Conservation (phyloP, 2,888 invertebrate genomes). For the Uloborus plumipes region DNA sequence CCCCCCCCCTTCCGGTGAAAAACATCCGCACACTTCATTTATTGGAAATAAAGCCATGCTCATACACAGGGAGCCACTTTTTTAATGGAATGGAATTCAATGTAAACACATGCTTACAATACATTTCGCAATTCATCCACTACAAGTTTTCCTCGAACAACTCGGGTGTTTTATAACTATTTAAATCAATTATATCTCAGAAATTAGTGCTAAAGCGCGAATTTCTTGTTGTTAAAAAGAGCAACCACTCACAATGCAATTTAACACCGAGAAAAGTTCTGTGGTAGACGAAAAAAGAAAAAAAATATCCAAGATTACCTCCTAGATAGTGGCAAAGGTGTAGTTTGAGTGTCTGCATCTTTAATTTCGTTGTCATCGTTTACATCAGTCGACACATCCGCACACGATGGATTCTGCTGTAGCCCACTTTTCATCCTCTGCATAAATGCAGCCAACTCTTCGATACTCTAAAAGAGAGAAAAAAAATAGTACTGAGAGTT, state of each 20-base stretch:
- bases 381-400: slow-evolving; percentile 40
- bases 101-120: too few species aligned
- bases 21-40: too few species aligned
- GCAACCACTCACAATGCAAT: background rate
- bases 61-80: too few species aligned
- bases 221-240: too few species aligned
- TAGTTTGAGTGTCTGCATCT: slow-evolving; percentile 60
- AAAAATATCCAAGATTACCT: slow-evolving; percentile 18
- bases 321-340: slow-evolving; percentile 45
- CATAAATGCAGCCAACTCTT: slow-evolving; percentile 41
- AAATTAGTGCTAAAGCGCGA: too few species aligned
- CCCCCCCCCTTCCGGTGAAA: too few species aligned
- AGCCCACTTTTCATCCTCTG: slow-evolving; percentile 32
- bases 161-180: too few species aligned
- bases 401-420: slow-evolving; percentile 27
- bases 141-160: too few species aligned
- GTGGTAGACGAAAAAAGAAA: background rate
- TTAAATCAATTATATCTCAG: too few species aligned
- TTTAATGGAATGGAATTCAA: too few species aligned
- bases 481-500: background rate
- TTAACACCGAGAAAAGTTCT: background rate
- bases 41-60: too few species aligned
- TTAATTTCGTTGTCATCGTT: slow-evolving; percentile 48
- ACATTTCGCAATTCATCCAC: too few species aligned
- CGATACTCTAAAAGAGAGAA: slow-evolving; percentile 28